Evolutionary conservation across 2,113 vertebrate species (phyloP).

Genomic region (Sinocyclocheilus grahami): DNA sequence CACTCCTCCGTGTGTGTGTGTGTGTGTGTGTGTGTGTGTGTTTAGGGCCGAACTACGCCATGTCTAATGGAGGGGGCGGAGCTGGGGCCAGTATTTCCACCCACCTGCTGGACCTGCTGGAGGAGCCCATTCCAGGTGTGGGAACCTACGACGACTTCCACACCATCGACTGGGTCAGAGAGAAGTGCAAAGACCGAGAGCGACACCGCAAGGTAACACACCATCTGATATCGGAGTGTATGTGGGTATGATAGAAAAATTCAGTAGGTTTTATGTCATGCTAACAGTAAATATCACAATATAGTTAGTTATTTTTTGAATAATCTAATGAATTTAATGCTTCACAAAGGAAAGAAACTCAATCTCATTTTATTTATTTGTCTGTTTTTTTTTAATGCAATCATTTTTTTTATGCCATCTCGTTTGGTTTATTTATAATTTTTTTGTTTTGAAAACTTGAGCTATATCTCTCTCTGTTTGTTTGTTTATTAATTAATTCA

Average conservation of each 20-base stretch:
- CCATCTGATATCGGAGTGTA: too few species aligned
- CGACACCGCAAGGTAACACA: conserved; percentile 89
- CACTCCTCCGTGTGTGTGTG: neutral
- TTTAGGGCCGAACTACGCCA: conserved; percentile 92
- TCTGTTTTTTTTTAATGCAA: too few species aligned
- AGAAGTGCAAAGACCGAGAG: conserved; percentile 98
- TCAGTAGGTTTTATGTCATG: too few species aligned
- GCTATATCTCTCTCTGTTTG: too few species aligned
- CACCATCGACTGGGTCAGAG: conserved; percentile 98
- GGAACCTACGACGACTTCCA: conserved; percentile 99
- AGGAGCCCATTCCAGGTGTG: conserved; percentile 98
- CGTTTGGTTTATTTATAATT: neutral
- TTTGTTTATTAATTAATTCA: too few species aligned
- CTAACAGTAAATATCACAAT: too few species aligned
- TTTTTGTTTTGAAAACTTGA: neutral
- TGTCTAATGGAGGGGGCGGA: conserved; percentile 89
- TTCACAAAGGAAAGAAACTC: too few species aligned
- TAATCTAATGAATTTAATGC: too few species aligned
- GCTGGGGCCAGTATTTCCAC: conserved; percentile 89
- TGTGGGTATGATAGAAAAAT: too few species aligned
- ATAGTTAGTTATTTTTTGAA: too few species aligned
- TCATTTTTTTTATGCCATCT: too few species aligned
- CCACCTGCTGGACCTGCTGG: conserved; percentile 93
- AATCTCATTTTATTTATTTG: too few species aligned
- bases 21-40: neutral